Conservation (phyloP, 2,113 vertebrate genomes). For the Ascaphus truei region DNA sequence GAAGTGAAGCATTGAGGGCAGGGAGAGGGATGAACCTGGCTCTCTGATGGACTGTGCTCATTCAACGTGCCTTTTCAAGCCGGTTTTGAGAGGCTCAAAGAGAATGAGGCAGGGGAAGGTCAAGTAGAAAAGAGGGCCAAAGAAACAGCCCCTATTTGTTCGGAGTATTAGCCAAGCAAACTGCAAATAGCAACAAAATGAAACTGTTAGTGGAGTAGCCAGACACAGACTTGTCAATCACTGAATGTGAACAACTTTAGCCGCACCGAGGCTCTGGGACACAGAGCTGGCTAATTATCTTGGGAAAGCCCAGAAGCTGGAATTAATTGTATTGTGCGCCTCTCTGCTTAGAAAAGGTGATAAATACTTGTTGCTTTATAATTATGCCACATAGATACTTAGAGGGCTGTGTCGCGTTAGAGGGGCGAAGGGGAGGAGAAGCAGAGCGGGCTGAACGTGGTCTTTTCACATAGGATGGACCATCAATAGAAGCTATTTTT, state of each 20-base stretch:
- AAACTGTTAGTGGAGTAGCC: constrained; percentile 99
- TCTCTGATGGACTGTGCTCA: constrained; percentile 92
- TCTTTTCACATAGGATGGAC: too few species aligned
- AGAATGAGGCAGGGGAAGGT: constrained; percentile 98
- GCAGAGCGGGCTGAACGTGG: constrained; percentile 2
- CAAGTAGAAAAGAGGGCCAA: constrained; percentile 97
- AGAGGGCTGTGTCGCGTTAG: constrained; percentile 56
- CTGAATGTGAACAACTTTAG: constrained; percentile 87
- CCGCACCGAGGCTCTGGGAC: constrained; percentile 66
- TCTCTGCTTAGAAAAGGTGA: constrained; percentile 76
- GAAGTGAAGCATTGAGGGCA: constrained; percentile 93
- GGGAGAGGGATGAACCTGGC: constrained; percentile 89
- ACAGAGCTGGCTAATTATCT: constrained; percentile 79
- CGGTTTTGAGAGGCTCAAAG: constrained; percentile 97
- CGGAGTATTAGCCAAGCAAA: constrained; percentile 98
- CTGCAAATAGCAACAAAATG: constrained; percentile 98
- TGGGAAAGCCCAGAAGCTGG: constrained; percentile 79
- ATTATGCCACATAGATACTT: constrained; percentile 75
- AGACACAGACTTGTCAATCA: constrained; percentile 98
- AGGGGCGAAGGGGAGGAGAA: constrained; percentile 47
- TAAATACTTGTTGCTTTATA: constrained; percentile 72
- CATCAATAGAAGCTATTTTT: too few species aligned
- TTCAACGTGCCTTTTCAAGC: constrained; percentile 95
- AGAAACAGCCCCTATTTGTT: constrained; percentile 98
- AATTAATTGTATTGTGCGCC: constrained; percentile 77